Conservation (phyloP, 2,797 vertebrate genomes). For the Mus minutoides region DNA sequence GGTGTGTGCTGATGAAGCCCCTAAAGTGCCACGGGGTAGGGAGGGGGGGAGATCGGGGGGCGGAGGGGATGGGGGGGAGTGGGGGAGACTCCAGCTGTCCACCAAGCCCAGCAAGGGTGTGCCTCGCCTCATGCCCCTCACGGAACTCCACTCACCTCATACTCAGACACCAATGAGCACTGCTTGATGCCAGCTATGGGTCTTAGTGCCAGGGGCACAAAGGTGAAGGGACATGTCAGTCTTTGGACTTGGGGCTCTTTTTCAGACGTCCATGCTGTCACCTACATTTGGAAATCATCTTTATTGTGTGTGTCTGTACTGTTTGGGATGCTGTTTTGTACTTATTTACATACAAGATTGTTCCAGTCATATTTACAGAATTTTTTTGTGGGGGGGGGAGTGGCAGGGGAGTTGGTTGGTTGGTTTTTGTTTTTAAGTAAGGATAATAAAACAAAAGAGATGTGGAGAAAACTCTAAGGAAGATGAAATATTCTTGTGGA, state of each 20-base stretch:
- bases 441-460: neutral
- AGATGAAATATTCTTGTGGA: neutral
- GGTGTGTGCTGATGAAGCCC: neutral
- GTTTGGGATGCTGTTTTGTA: neutral
- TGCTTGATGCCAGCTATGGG: neutral
- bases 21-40: no score
- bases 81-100: no score
- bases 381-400: neutral
- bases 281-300: neutral
- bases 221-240: neutral
- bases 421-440: neutral
- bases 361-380: neutral
- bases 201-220: neutral
- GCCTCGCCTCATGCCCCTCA: neutral
- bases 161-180: neutral
- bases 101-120: neutral
- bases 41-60: no score
- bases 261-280: neutral
- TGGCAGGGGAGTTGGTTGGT: neutral
- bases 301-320: neutral
- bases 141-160: neutral
- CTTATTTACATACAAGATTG: neutral
- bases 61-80: no score
- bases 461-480: neutral
- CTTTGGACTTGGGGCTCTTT: neutral